These are phyloP conservation scores for Teinopalpus imperialis DNA, from an alignment of 2,888 invertebrate species.

Conservation along the genomic window DNA sequence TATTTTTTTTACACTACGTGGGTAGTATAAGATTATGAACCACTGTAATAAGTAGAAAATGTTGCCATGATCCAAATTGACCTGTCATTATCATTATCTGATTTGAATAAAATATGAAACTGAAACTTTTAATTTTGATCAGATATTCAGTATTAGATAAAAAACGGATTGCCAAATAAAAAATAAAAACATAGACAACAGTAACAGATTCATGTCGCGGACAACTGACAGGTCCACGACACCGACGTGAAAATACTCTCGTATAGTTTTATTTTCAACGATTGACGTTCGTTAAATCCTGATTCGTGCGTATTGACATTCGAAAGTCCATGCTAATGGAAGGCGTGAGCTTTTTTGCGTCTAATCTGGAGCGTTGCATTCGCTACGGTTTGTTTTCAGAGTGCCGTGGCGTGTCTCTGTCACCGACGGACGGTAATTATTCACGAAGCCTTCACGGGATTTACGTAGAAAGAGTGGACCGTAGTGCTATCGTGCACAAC, in stretches of 20 bases:
- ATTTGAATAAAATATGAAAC: too few species aligned
- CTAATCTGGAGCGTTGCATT: constrained; percentile 71
- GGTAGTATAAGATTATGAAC: too few species aligned
- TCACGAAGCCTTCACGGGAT: constrained; percentile 60
- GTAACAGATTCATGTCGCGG: background rate
- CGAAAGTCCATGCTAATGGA: constrained; percentile 74
- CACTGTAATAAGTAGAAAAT: too few species aligned
- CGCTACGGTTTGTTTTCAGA: constrained; percentile 62
- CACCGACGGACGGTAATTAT: constrained; percentile 69
- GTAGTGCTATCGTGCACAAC: constrained; percentile 7
- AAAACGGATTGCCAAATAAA: too few species aligned
- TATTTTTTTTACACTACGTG: too few species aligned
- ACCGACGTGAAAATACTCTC: constrained; percentile 33
- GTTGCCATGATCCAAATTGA: too few species aligned
- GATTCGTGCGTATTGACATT: constrained; percentile 78
- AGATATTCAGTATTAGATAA: too few species aligned
- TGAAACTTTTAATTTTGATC: too few species aligned
- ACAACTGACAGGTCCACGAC: constrained; percentile 2
- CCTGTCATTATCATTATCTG: too few species aligned
- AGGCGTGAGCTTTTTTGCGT: constrained; percentile 70
- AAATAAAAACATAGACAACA: constrained; percentile 19
- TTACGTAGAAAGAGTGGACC: constrained; percentile 52
- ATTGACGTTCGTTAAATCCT: constrained; percentile 59
- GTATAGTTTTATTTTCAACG: constrained; percentile 46
- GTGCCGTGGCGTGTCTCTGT: constrained; percentile 68